These are phyloP conservation scores for Anorthoa munda DNA, from an alignment of 2,888 invertebrate genomes.

Conservation along the genomic window DNA sequence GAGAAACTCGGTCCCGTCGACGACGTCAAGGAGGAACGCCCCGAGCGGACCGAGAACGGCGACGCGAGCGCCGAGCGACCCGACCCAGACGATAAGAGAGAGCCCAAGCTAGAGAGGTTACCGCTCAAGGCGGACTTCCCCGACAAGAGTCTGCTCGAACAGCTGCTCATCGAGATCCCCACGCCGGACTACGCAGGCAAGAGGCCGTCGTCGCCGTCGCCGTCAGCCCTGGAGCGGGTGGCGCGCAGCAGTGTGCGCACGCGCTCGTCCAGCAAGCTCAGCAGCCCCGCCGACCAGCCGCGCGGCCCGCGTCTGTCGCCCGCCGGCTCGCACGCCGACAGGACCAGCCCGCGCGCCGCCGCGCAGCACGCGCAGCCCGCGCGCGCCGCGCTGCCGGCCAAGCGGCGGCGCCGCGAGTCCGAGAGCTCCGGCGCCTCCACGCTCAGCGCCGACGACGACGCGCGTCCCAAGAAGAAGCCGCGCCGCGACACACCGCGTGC, in stretches of 20 bases:
- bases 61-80: conserved; percentile 65
- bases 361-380: conserved; percentile 69
- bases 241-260: conserved; percentile 91
- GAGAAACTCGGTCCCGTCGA: conserved; percentile 86
- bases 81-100: conserved; percentile 65
- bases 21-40: conserved; percentile 87
- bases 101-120: conserved; percentile 80
- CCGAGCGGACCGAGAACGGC: conserved; percentile 84
- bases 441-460: conserved; percentile 91
- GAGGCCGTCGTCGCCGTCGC: conserved; percentile 86
- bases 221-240: conserved; percentile 85
- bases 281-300: conserved; percentile 92
- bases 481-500: conserved; percentile 85
- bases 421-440: conserved; percentile 93
- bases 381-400: conserved; percentile 80
- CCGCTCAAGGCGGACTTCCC: conserved; percentile 88
- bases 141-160: conserved; percentile 93
- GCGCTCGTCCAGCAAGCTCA: conserved; percentile 93
- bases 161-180: conserved; percentile 96
- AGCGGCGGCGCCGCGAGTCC: conserved; percentile 95
- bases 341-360: conserved; percentile 77
- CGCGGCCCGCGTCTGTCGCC: conserved; percentile 87
- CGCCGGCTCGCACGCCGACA: conserved; percentile 80
- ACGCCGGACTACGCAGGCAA: conserved; percentile 90
- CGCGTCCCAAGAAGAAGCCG: conserved; percentile 84